These are phyloP conservation scores for Strix aluco DNA, from an alignment of 2,113 vertebrate genomes.

Conservation along the genomic window DNA sequence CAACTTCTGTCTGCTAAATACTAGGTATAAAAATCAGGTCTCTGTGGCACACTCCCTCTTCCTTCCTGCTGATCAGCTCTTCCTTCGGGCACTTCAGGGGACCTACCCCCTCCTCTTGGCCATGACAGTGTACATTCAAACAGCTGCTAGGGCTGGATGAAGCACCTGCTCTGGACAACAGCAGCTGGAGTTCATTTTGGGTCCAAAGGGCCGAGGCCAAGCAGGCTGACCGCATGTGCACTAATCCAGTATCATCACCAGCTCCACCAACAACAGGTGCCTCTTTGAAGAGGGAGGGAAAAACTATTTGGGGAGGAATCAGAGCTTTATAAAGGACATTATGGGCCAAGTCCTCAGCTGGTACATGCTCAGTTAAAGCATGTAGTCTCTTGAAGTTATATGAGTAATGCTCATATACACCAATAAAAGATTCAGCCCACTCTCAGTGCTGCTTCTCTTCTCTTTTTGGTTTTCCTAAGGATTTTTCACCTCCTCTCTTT, in stretches of 20 bases:
- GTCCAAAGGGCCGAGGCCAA: conserved; percentile 64
- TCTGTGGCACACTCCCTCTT: not conserved
- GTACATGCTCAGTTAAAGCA: conserved; percentile 39
- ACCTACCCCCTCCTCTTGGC: conserved; percentile 1
- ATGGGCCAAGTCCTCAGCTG: conserved; percentile 60
- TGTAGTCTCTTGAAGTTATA: conserved; percentile 18
- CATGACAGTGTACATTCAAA: not conserved
- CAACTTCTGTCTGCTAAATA: not conserved
- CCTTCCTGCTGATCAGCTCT: not conserved
- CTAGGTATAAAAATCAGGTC: not conserved
- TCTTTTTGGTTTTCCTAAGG: not conserved
- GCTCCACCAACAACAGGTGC: conserved; percentile 70
- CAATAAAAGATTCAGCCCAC: not conserved
- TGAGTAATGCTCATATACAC: conserved; percentile 1
- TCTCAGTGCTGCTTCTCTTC: not conserved
- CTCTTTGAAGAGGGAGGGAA: conserved; percentile 63
- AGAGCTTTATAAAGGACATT: conserved; percentile 58
- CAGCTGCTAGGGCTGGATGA: conserved; percentile 68
- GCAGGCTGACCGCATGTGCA: conserved; percentile 64
- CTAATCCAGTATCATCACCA: conserved; percentile 71
- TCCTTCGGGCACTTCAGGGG: not conserved
- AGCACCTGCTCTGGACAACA: conserved; percentile 69
- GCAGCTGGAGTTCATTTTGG: conserved; percentile 75
- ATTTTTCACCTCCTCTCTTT: not conserved
- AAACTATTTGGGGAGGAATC: conserved; percentile 68